phyloP scores from a whole-genome alignment of 2,888 invertebrate genomes.

The Drosophila sordidula region DNA sequence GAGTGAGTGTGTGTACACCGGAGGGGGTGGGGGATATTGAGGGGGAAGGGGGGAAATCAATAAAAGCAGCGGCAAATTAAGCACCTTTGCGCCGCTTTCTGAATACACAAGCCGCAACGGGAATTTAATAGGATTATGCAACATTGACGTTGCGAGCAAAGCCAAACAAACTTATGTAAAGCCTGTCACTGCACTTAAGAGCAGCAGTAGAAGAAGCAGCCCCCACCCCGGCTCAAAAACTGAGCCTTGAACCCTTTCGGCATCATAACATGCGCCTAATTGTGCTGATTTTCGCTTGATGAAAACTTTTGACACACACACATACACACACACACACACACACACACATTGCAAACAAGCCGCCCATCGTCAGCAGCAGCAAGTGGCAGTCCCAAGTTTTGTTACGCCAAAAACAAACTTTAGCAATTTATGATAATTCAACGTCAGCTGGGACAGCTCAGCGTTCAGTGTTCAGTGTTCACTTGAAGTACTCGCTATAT shows the following conservation, averaged over 20 bases:
- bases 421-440: conserved; percentile 83
- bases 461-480: conserved; percentile 56
- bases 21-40: background rate
- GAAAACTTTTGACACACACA: conserved; percentile 64
- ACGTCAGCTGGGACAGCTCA: conserved; percentile 83
- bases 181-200: conserved; percentile 67
- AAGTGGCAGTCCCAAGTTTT: conserved; percentile 65
- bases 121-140: conserved; percentile 81
- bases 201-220: conserved; percentile 8
- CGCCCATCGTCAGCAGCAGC: conserved; percentile 40
- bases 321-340: conserved; percentile 28
- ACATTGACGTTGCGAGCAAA: conserved; percentile 56
- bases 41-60: conserved; percentile 61
- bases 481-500: conserved; percentile 45
- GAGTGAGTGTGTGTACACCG: conserved; percentile 5
- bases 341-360: conserved; percentile 11
- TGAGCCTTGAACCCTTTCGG: conserved; percentile 53
- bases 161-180: conserved; percentile 71
- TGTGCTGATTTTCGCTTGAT: conserved; percentile 76
- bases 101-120: conserved; percentile 57
- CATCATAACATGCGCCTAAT: conserved; percentile 66
- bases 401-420: conserved; percentile 79
- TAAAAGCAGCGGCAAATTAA: conserved; percentile 77
- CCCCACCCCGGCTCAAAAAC: background rate
- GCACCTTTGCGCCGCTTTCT: conserved; percentile 64